Evolutionary conservation across 2,797 vertebrate species (phyloP), one percentile per base, ranked within the genome.

Genomic region (Sciurus carolinensis): DNA sequence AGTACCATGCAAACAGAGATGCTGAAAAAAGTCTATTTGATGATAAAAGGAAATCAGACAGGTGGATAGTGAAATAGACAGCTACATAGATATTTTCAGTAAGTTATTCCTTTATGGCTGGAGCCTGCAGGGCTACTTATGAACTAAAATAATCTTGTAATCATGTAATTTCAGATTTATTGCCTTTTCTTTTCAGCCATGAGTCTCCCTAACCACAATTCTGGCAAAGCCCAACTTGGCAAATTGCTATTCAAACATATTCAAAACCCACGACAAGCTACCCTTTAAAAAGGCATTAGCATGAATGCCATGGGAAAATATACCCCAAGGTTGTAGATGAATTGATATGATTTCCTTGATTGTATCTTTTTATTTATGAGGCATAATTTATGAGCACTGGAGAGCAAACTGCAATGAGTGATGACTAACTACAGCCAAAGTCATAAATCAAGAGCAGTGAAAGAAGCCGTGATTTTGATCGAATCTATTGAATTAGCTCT

Each of bases 341-440:
- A 99, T 99, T 99, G 99, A 99, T 99, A 99, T 99, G 99, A 99
- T 99, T 99, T 99, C 98, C 99, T 99, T 99, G 99, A 99, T 99
- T 99, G 99, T 99, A 99, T 99, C 99, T 99, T 99, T 99, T 99
- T 99, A 99, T 99, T 99, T 99, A 99, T 99, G 99, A 99, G 99
- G 98, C 98, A 99, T 99, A 99, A 99, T 99, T 99, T 99, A 99
- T 99, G 99, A 99, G 99, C 98, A 98, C 98, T 98, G 98, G 98
- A 98, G 98, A 99, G 99, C 98, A 99, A 99, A 99, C 99, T 98
- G 98, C 98, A 97, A 97, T 99, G 99, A 99, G 98, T 99, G 99
- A 99, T 99, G 99, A 99, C 98, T 98, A 98, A 98, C 98, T 98
- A 98, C 98, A 99, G 98, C 99, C 98, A 98, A 98, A 98, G 99